These are phyloP conservation scores for Sussaba pulchella DNA, from an alignment of 2,888 invertebrate species.

Conservation along the genomic window DNA sequence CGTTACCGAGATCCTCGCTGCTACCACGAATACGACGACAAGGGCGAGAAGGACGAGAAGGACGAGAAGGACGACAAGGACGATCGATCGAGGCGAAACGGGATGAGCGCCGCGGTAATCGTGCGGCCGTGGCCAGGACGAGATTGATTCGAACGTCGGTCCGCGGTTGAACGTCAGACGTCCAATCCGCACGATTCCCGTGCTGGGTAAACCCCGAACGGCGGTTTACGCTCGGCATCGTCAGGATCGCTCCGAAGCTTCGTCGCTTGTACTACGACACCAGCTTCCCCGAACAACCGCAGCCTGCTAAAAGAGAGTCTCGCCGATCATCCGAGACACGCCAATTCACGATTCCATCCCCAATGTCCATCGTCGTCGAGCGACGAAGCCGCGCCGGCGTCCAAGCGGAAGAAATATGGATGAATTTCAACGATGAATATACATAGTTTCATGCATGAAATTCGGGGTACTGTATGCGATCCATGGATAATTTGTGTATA, in stretches of 20 bases:
- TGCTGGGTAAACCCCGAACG: constrained; percentile 27
- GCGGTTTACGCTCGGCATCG: constrained; percentile 34
- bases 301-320: constrained; percentile 1
- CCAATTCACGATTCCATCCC: too few relatives aligned
- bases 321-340: too few relatives aligned
- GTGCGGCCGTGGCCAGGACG: constrained; percentile 22
- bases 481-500: too few relatives aligned
- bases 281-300: constrained; percentile 53
- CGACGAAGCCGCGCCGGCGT: not conserved
- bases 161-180: constrained; percentile 69
- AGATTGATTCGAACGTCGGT: constrained; percentile 48
- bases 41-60: constrained; percentile 1
- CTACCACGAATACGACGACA: not conserved
- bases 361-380: constrained; percentile 2
- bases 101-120: constrained; percentile 15
- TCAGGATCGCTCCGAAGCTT: constrained; percentile 12
- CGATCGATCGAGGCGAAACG: constrained; percentile 41
- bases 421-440: too few relatives aligned
- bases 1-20: constrained; percentile 3
- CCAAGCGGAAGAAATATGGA: too few relatives aligned
- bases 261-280: constrained; percentile 23
- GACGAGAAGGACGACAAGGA: constrained; percentile 10
- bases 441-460: too few relatives aligned
- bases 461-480: too few relatives aligned
- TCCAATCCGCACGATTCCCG: constrained; percentile 61